Conservation (phyloP, 2,797 vertebrate genomes). For the Urosaurus nigricauda region DNA sequence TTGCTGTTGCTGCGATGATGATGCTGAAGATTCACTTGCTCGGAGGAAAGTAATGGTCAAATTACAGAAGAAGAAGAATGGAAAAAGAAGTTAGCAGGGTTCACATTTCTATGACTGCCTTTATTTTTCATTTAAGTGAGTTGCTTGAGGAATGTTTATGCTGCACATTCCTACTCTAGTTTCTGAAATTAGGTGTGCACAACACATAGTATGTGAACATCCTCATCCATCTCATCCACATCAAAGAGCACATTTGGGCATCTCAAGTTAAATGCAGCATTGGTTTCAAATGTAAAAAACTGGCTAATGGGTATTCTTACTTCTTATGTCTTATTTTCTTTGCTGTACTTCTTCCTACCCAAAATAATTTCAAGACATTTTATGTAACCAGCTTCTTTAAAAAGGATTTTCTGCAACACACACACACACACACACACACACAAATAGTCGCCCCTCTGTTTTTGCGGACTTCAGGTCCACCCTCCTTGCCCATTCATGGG, state of each 20-base stretch:
- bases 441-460: no score
- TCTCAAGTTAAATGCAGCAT: background rate
- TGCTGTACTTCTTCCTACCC: background rate
- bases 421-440: no score
- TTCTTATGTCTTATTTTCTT: background rate
- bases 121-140: background rate
- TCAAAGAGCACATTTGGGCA: background rate
- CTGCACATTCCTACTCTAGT: background rate
- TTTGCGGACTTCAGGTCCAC: no score
- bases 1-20: constrained; percentile 50
- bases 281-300: background rate
- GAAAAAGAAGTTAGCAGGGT: background rate
- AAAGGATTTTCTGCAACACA: no score
- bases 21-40: constrained; percentile 40
- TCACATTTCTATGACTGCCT: background rate
- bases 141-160: background rate
- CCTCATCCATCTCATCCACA: background rate
- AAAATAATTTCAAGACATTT: background rate
- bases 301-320: background rate
- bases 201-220: background rate
- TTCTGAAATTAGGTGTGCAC: background rate
- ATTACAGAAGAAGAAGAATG: background rate
- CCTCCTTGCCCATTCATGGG: no score
- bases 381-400: background rate
- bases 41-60: background rate